A percentile compares a stretch with the other conserved stretches of the same genome.
Evolutionary conservation across 1,140 invertebrate species (phyloP).

Genomic region (Scylla paramamosain): DNA sequence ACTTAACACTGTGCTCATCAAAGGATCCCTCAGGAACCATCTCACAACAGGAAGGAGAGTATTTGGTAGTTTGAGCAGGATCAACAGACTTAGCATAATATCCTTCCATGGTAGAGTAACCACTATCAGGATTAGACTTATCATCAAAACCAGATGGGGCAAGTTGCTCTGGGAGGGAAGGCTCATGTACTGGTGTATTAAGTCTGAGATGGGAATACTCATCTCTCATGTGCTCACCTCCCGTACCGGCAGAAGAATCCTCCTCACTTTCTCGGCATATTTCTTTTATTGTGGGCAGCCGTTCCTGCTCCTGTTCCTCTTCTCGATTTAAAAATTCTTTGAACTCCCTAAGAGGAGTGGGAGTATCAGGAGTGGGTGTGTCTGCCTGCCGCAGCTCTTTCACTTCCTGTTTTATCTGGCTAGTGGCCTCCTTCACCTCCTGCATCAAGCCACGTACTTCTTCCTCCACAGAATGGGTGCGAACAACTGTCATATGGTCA

Average conservation of each 20-base stretch:
- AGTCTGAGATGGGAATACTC: constrained; percentile 26
- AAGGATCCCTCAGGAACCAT: constrained; percentile 67
- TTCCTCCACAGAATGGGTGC: constrained; percentile 74
- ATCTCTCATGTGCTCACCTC: constrained; percentile 63
- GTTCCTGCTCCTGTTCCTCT: constrained; percentile 75
- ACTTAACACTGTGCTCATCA: constrained; percentile 64
- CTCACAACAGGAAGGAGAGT: constrained; percentile 59
- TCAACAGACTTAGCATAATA: constrained; percentile 63
- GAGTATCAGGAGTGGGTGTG: constrained; percentile 76
- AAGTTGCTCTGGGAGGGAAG: constrained; percentile 42
- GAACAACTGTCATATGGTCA: constrained; percentile 57
- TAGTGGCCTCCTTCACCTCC: constrained; percentile 82
- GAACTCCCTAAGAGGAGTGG: constrained; percentile 77
- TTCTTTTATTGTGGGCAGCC: constrained; percentile 75
- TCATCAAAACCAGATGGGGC: constrained; percentile 53
- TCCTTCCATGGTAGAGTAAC: constrained; percentile 65
- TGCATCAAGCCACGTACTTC: constrained; percentile 81
- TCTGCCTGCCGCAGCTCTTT: constrained; percentile 80
- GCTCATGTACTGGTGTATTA: constrained; percentile 44
- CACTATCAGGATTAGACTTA: constrained; percentile 61
- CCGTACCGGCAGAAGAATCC: constrained; percentile 53
- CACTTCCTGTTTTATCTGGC: constrained; percentile 82
- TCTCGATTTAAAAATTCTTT: constrained; percentile 74
- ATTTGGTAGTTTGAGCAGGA: constrained; percentile 60
- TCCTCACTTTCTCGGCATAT: constrained; percentile 75